Evolutionary conservation across 2,888 invertebrate genomes (phyloP).

Genomic region (Chrysina gloriosa): DNA sequence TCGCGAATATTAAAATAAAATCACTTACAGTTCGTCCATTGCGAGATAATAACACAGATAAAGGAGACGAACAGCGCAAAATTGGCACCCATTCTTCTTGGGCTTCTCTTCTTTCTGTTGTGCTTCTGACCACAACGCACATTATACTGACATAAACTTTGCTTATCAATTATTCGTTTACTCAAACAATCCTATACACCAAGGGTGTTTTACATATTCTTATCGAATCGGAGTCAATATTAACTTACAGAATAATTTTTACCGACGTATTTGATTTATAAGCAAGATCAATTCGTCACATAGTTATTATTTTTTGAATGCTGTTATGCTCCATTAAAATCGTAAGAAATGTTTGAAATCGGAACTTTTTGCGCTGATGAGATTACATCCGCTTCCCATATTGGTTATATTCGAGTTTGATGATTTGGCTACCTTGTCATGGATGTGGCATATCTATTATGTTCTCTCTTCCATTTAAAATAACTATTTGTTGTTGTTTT

Average conservation of each 20-base stretch:
- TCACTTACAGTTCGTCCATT: slow-evolving; percentile 27
- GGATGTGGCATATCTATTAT: too few relatives aligned
- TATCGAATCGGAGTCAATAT: slow-evolving; percentile 49
- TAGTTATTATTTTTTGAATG: too few relatives aligned
- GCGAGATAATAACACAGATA: slow-evolving; percentile 7
- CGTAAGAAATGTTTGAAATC: too few relatives aligned
- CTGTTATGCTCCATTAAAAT: too few relatives aligned
- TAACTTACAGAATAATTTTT: slow-evolving; percentile 15
- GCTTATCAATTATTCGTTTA: slow-evolving; percentile 54
- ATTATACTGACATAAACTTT: slow-evolving; percentile 52
- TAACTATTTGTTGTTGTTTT: too few relatives aligned
- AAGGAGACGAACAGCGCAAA: slow-evolving; percentile 32
- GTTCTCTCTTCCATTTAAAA: too few relatives aligned
- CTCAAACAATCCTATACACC: slow-evolving; percentile 49
- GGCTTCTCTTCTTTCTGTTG: slow-evolving; percentile 38
- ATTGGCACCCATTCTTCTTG: slow-evolving; percentile 44
- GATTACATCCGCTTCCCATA: too few relatives aligned
- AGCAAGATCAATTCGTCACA: too few relatives aligned
- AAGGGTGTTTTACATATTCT: slow-evolving; percentile 53
- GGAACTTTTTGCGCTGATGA: too few relatives aligned
- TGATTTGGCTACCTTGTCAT: too few relatives aligned
- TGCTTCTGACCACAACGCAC: slow-evolving; percentile 46
- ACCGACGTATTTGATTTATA: not conserved
- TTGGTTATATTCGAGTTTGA: too few relatives aligned
- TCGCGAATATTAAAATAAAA: not conserved